Conservation (phyloP, 2,888 invertebrate genomes). For the Steinernema hermaphroditum region DNA sequence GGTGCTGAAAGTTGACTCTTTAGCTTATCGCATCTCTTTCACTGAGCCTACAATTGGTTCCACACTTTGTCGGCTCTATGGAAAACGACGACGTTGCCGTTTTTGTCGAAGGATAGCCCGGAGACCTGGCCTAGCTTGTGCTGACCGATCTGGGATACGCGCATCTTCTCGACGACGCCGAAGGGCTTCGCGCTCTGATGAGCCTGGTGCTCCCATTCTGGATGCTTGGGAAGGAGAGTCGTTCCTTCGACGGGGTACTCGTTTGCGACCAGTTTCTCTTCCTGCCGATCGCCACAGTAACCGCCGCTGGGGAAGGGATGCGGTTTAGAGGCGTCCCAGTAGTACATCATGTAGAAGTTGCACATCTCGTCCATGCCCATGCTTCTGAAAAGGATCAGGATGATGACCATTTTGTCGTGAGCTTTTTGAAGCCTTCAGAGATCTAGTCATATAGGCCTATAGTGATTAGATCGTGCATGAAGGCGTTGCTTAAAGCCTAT, state of each 20-base stretch:
- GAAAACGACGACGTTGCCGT: slow-evolving; percentile 81
- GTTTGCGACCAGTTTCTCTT: slow-evolving; percentile 30
- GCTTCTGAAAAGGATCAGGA: slow-evolving; percentile 67
- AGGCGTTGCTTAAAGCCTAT: too few relatives aligned
- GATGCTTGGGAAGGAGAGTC: slow-evolving; percentile 70
- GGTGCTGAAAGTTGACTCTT: slow-evolving; percentile 47
- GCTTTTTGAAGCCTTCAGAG: too few relatives aligned
- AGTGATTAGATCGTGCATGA: too few relatives aligned
- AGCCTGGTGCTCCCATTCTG: slow-evolving; percentile 69
- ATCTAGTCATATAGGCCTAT: too few relatives aligned
- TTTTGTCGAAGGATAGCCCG: slow-evolving; percentile 76
- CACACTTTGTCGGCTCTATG: slow-evolving; percentile 81
- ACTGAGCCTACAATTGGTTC: slow-evolving; percentile 70
- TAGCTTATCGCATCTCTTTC: neutral
- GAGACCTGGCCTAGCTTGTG: slow-evolving; percentile 76
- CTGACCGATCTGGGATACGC: slow-evolving; percentile 46
- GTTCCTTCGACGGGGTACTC: slow-evolving; percentile 59
- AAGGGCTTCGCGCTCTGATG: slow-evolving; percentile 59
- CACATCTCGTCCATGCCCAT: slow-evolving; percentile 71
- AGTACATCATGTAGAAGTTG: slow-evolving; percentile 71
- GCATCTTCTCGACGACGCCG: slow-evolving; percentile 59
- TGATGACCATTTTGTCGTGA: too few relatives aligned
- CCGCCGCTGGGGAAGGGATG: slow-evolving; percentile 65
- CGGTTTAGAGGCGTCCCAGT: slow-evolving; percentile 66
- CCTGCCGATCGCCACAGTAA: slow-evolving; percentile 46